Evolutionary conservation across 2,888 invertebrate genomes (phyloP), one percentile per base, ranked within the genome.

Genomic region (Ennomos quercinarius): DNA sequence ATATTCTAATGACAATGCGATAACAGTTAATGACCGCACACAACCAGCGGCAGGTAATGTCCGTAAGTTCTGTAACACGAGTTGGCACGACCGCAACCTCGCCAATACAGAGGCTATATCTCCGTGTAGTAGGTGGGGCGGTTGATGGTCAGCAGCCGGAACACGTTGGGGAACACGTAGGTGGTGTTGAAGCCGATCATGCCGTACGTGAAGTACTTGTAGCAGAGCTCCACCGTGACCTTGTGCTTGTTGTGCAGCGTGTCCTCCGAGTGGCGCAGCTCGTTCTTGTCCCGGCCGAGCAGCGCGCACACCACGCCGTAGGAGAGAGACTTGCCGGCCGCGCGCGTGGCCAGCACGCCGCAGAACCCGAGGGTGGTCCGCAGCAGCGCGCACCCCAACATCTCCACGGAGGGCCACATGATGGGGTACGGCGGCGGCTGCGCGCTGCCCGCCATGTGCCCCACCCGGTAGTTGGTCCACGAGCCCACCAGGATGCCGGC

Each of bases 61-160:
- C 17, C 17, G 17, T 2, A 1, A 17, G 2, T 1, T 2, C 6
- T 17, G 17, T 17, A 27, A 27, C 27, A 27, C 27, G 27, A 27
- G 27, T 27, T 6, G 27, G 27, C 27, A 3, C 27, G 27, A 45
- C 53, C 36, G n/a, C 36, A 42, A 9, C n/a, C 9, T 9, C 4
- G 13, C 27, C 2, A 3, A 11, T 47, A 73, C 70, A 76, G 57
- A 39, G 52, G 93, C 93, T 66, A 97, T 70, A 97, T 95, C 93
- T 98, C 98, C 0, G 96, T 97, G 77, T 97, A 97, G 89, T 97
- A 98, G 1, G 96, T 96, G 0, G 95, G 95, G 76, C 98, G 87
- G 80, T 96, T 96, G 72, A 98, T 97, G 63, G 94, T 94, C 46
- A 98, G 83, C 71, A 95, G 85, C 47, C 95, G 91, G 85, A 98